Evolutionary conservation across 2,113 vertebrate species (phyloP), one percentile per base, ranked within the genome.

Genomic region (Alethe diademata): DNA sequence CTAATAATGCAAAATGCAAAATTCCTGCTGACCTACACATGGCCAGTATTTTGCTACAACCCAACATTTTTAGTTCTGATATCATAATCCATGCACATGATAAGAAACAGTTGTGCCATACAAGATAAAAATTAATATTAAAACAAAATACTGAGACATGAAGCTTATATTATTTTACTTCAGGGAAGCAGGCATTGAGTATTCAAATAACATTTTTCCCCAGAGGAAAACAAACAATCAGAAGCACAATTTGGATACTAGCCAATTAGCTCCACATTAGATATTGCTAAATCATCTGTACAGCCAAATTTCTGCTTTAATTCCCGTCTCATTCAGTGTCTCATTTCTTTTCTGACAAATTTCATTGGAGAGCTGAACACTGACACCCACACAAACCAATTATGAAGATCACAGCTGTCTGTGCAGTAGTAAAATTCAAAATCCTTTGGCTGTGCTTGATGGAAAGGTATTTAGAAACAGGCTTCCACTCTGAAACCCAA

Each of bases 251-350:
- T 88, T 95, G 94, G 90, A 95, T 91, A 82, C 53, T 26, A 94
- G 90, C 87, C 94, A 95, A 76, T 91, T 85, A 96, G 90, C 80
- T 85, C 86, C 70, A 73, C 78, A 76, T 95, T 94, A 90, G 81
- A 95, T 97, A 95, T 78, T 72, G 64, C 74, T 90, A 94, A 94
- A 94, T 90, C 89, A 94, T 93, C 82, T 90, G 70, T 50, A 94
- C 66, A 79, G 78, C 6, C 74, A 95, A 70, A 90, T 94, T 90
- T 64, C 90, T 88, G 31, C 58, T 96, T 93, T 92, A 94, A 93
- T 96, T 94, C 81, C n/a, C 51, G 65, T 88, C 62, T 76, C 87
- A 86, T 95, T 92, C 74, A 92, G 57, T 42, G 62, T 76, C 66
- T 85, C 54, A 70, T 82, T 92, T 90, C 43, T 92, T 56, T 87